phyloP scores from a whole-genome alignment of 2,797 vertebrate genomes.

The Mastacembelus armatus region DNA sequence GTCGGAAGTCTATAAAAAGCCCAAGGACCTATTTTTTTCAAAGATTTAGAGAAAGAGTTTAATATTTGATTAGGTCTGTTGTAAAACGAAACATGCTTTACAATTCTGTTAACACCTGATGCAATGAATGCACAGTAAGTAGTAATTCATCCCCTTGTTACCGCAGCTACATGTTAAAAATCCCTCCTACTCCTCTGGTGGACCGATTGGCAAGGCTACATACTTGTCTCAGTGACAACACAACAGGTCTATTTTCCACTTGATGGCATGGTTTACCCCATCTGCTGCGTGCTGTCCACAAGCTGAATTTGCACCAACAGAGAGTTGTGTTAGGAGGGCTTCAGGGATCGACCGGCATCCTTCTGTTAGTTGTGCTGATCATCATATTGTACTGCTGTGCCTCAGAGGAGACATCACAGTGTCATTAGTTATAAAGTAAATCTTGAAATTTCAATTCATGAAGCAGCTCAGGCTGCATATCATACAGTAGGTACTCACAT shows the following conservation, averaged over 20 bases:
- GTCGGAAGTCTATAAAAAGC: not conserved
- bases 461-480: not conserved
- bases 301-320: slow-evolving; percentile 69
- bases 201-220: slow-evolving; percentile 61
- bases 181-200: slow-evolving; percentile 55
- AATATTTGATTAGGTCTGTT: slow-evolving; percentile 6
- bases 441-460: slow-evolving; percentile 55
- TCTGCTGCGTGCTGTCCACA: slow-evolving; percentile 75
- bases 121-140: slow-evolving; percentile 42
- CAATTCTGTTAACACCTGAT: slow-evolving; percentile 37
- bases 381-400: slow-evolving; percentile 45
- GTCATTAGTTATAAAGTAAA: slow-evolving; percentile 53
- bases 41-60: not conserved
- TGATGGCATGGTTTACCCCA: slow-evolving; percentile 81
- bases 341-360: slow-evolving; percentile 66
- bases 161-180: slow-evolving; percentile 31
- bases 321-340: slow-evolving; percentile 69
- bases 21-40: not conserved
- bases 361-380: slow-evolving; percentile 68
- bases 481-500: not conserved
- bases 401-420: slow-evolving; percentile 48
- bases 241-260: slow-evolving; percentile 85
- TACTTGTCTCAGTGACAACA: slow-evolving; percentile 78
- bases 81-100: slow-evolving; percentile 18
- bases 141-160: slow-evolving; percentile 35